Base-by-base conservation (phyloP, 1,140 invertebrate genomes). In the Mylabris phalerata region DNA sequence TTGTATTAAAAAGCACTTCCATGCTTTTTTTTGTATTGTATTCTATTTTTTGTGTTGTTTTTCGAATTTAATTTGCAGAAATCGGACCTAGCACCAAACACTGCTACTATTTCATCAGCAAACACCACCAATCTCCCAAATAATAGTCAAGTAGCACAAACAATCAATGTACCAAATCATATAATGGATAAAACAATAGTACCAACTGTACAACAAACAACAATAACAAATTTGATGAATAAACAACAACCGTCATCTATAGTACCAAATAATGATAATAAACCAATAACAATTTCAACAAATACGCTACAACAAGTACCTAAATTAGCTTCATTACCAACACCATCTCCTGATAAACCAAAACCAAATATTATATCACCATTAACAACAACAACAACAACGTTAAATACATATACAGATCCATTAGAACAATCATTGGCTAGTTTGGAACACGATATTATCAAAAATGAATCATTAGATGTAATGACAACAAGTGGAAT, bases 401-500 rank as follows among this genome's bases (percentile, higher is more conserved):
- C 59, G 57, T 65, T 50, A 66, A 73, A 25, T 68, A 73, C 69
- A 69, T 79, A 67, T 71, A 77, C 67, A 44, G 84, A 85, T 70
- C 82, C 83, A n/a, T 76, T 85, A 60, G 84, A 85, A 69, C 78
- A 84, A 61, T 84, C 83, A 26, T 73, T 85, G 50, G 83, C 83
- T 40, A 84, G 79, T 57, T 68, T 85, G 11, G 84, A 85, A 71
- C 78, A 81, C 39, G 79, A 78, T 50, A 73, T 82, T 6, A 78
- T 79, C 43, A 77, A 77, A 10, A 77, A 76, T 44, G 76, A 79
- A n/a, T 77, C 76, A 48, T 69, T 75, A 26, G 62, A 67, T 38
- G 39, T 48, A n/a, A 57, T 67, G 6, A 57, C 59, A 69, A 70
- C 62, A 26, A 41, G 48, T 26, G 51, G 59, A 59, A 66, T 71